Evolutionary conservation across 2,797 vertebrate genomes (phyloP).

Genomic region (Varecia variegata): DNA sequence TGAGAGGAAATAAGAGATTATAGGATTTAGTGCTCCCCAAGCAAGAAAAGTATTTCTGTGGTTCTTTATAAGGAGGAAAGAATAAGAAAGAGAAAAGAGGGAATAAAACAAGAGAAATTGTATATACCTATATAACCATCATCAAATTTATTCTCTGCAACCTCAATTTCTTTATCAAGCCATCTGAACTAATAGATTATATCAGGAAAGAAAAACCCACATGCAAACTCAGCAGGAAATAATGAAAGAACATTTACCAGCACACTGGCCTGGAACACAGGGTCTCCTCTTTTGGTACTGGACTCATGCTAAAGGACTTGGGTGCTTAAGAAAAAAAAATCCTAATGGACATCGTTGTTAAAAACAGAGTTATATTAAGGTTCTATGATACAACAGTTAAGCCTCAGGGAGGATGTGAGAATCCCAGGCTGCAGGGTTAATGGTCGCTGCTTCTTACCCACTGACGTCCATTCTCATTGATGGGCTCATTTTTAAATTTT

Average conservation of each 20-base stretch:
- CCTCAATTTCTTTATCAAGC: background rate
- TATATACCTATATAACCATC: background rate
- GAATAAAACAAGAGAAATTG: background rate
- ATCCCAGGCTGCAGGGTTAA: rapidly evolving
- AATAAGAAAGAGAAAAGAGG: background rate
- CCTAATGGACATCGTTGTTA: background rate
- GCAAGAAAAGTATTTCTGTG: background rate
- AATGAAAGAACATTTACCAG: background rate
- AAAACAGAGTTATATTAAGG: background rate
- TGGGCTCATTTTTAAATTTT: background rate
- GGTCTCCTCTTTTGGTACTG: background rate
- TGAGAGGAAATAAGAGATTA: constrained; percentile 65
- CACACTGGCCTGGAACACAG: background rate
- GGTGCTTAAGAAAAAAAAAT: background rate
- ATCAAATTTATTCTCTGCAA: background rate
- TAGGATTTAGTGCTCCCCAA: constrained; percentile 32
- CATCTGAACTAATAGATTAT: background rate
- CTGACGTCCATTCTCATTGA: background rate
- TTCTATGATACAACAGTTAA: rapidly evolving
- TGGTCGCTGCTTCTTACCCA: background rate
- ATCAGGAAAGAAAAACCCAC: background rate
- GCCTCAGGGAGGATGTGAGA: background rate
- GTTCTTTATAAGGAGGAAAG: constrained; percentile 18
- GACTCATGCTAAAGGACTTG: background rate
- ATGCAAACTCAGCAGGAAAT: background rate